Base-by-base conservation (phyloP, 1,140 invertebrate genomes). In the Zaprionus kolodkinae region DNA sequence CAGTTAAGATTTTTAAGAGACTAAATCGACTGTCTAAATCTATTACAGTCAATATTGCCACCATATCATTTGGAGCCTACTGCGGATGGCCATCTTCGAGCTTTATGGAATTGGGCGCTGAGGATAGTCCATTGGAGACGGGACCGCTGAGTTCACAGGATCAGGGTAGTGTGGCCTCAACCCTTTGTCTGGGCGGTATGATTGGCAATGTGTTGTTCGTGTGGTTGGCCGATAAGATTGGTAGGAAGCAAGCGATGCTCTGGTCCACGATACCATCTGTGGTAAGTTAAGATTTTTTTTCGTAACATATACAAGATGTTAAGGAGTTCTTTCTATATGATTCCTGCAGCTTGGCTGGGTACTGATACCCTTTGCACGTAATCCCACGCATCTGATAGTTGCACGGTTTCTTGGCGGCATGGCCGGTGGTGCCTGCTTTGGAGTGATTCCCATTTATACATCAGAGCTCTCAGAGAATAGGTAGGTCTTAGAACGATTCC, bases 131-230 rank as follows among this genome's bases (percentile, higher is more conserved):
- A 0, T 15, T 93, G 60, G 73, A 78, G 1, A 70, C 83, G n/a
- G 69, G 76, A 4, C 80, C 82, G 1, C 43, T 93, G n/a, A 83
- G 52, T 3, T 21, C 69, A 7, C 92, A 93, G 61, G 93, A 94
- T 69, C 93, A 93, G 10, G 94, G 94, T 0, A 94, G 94, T 94
- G 93, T 95, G 27, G 94, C 93, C 0, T 94, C 94, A 0, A 92
- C 93, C 3, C 92, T 93, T 13, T 92, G 94, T 10, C 67, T 94
- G 17, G 94, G 94, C 3, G 93, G 92, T 0, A 61, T 94, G 2
- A 81, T 93, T 6, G 94, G 94, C 17, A 93, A 92, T 45, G 75
- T 94, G 3, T 50, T 94, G 1, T 93, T 93, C 21, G 95, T 92
- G 3, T 93, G 93, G 74, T 81, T 94, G 27, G 94, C 95, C 1